Base-by-base conservation (phyloP, 1,140 invertebrate species). In the Drosophila rufa region DNA sequence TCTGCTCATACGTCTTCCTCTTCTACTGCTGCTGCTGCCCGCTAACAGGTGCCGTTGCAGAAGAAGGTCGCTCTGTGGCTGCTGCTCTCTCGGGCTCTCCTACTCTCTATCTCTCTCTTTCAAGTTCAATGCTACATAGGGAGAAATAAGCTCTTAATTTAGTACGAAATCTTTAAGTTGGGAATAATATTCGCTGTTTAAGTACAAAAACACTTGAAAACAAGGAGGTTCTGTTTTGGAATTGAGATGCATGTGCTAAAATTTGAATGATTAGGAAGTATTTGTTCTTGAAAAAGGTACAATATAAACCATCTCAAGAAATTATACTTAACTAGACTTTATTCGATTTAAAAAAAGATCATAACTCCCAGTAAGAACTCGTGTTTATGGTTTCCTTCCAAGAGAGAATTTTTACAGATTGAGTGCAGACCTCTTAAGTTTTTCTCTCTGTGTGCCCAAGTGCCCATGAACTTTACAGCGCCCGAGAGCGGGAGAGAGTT, bases 121-220 rank as follows among this genome's bases (percentile, higher is more conserved):
- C 85, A 89, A 89, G 84, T 89, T 89, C 84, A 89, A 90, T 83
- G 85, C 80, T 87, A 77, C 57, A 56, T 56, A 11, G 53, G 40
- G 14, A 40, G 2, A 56, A 56, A 40, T 40, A 25, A n/a, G 25
- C 1, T 25, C 0, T 6, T 9, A 4, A 15, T 15, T 8, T 11
- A 5, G 4, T 38, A 12, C 0, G 5, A 12, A 30, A 50, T 27
- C 3, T 15, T 5, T 15, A 30, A 51, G 30, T 7, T 19, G 0
- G 12, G 5, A 8, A 4, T 8, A 14, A 19, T 53, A 8, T 43
- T 43, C 17, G 8, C 7, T 4, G 2, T 17, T 17, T 9, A 0
- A n/a, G n/a, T n/a, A 17, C 2, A 17, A 8, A 17, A 43, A 1
- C 0, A 42, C 8, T 1, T 2, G 2, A 22, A 12, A 38, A 38